Evolutionary conservation across 1,140 invertebrate species (phyloP), one percentile per base, ranked within the genome.

Genomic region (Thaumetopoea pityocampa): DNA sequence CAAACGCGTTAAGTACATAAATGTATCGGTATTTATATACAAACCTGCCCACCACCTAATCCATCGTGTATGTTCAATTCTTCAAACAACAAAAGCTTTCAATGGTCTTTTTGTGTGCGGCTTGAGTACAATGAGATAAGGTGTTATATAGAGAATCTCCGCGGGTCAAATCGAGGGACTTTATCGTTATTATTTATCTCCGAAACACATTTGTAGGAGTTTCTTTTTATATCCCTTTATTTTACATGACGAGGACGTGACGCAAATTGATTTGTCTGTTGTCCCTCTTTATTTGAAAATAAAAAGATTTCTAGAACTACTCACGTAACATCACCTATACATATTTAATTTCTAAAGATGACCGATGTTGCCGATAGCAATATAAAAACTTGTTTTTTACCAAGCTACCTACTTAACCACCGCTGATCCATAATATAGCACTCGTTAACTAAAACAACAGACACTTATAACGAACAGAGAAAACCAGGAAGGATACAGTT

Each of bases 171-270:
- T 60, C 37, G 52, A 57, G 44, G 53, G 49, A 38, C 43, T 56
- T 56, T 55, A 65, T 63, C 61, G 53, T 60, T 59, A 59, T 56
- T 69, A 69, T 66, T 66, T 64, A 69, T 69, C 51, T 60, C 38
- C 20, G 52, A 55, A 55, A 56, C 47, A 60, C 48, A 58, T 63
- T 58, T 63, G 49, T 57, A 58, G 50, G 38, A 55, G 44, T 26
- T 45, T 40, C 34, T 45, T 24, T 52, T 42, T 52, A 46, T 55
- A 52, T 48, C 49, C 57, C 38, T 66, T 68, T 52, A 60, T 68
- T 66, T 66, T 63, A 60, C 51, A 58, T 55, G 48, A 49, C 41
- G 43, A 29, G 20, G 20, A 51, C 24, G 41, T 47, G 11, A 30
- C 42, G 55, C 51, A 57, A 63, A 68, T 66, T 66, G 62, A 66